Evolutionary conservation across 92 coral and sea anemone species (phyloP), one percentile per base, ranked within the genome.

Genomic region (Meandrina meandrites): DNA sequence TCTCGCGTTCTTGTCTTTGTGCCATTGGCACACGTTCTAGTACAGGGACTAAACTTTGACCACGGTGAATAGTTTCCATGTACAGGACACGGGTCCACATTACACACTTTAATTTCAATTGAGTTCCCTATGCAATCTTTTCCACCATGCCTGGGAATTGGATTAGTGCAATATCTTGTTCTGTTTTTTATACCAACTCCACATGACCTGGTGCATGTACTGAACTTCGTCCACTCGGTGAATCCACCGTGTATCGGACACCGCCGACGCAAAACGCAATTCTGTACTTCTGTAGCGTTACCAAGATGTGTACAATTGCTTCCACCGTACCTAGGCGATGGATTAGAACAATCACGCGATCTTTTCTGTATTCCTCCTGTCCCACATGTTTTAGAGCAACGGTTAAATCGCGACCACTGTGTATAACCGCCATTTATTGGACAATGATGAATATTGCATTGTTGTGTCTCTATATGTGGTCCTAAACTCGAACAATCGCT

Each of bases 351-450:
- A 45, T 36, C 79, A 60, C 98, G 90, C 73, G 53, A 72, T 31
- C 95, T 90, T 69, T 40, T 80, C n/a, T n/a, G n/a, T 81, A 48
- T 83, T 30, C 85, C 66, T 18, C 98, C 98, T 78, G 42, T 90
- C 45, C 94, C 98, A 60, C 98, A 96, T 0, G 94, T 83, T 79
- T 84, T 90, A 37, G 98, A 86, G 79, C 98, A 96, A 27, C 28
- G 53, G 48, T 89, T 83, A 81, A 87, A 96, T 21, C 62, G 17
- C 21, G 94, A 87, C 98, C 98, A 96, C 28, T 58, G 48, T 3
- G 93, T 87, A 78, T 92, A 96, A 15, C 94, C 96, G 30, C 98
- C 98, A 86, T 96, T 40, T 51, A 96, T 80, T 40, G 98, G 95
- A 80, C 98, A 96, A 36, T 92, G 94, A 36, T 90, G 91, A 22